Base-by-base conservation (phyloP, 2,888 invertebrate genomes). In the Alloscopus bannaensis region DNA sequence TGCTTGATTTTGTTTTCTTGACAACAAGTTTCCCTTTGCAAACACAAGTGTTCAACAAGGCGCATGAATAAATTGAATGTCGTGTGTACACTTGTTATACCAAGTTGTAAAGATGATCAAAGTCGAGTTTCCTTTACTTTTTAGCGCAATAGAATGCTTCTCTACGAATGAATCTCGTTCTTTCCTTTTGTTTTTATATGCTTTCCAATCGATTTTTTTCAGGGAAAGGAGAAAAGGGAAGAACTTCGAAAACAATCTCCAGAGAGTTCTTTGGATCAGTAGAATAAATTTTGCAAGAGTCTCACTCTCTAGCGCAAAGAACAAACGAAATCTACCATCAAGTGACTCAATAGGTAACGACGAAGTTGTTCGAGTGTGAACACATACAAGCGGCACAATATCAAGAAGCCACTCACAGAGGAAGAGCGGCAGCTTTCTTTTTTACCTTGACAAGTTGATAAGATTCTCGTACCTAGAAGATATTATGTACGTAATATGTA, bases 211-310 rank as follows among this genome's bases (percentile, higher is more conserved):
- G 82, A 84, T 84, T 79, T 73, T 81, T 60, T 65, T 69, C 70
- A 28, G 40, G 36, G 47, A 69, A 76, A n/a, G n/a, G n/a, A n/a
- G n/a, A n/a, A n/a, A n/a, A n/a, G n/a, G n/a, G n/a, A 60, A 59
- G 69, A 84, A 81, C 81, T 84, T 83, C 72, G 64, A 68, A 76
- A 81, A 72, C 59, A 84, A 81, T 73, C 84, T 81, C 84, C 42
- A 42, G 83, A 70, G 84, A 84, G 52, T 62, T 76, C 68, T 68
- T 78, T 52, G 81, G 82, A 82, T 84, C 84, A 77, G 82, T 76
- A 65, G 77, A 81, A 81, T 84, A 81, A 82, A 82, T 83, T 83
- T 83, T 83, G 79, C 83, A 83, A 64, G 73, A 76, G 55, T 80
- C 77, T 72, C 76, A 79, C 69, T 65, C 47, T 59, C 75, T 66